These are phyloP conservation scores for Orchestes rusci DNA, from an alignment of 2,888 invertebrate species.

Conservation along the genomic window DNA sequence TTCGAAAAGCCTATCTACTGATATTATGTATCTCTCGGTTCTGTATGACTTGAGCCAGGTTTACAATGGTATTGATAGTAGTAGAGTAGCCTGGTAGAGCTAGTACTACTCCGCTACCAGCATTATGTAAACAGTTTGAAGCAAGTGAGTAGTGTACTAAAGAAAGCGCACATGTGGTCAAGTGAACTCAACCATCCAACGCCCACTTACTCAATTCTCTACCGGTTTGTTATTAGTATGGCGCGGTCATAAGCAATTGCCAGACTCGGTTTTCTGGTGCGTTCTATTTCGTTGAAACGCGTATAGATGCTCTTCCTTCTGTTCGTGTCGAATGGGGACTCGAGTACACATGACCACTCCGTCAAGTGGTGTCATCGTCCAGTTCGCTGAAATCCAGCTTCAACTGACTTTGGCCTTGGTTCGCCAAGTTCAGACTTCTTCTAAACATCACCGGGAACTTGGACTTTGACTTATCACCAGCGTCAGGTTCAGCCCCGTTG, in stretches of 20 bases:
- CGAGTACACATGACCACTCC: constrained; percentile 38
- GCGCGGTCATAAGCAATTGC: constrained; percentile 42
- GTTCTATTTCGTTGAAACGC: constrained; percentile 78
- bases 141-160: too few species aligned
- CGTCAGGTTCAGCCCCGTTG: constrained; percentile 44
- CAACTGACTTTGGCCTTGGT: constrained; percentile 46
- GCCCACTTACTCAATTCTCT: too few species aligned
- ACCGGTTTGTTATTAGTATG: too few species aligned
- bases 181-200: too few species aligned
- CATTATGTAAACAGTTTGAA: too few species aligned
- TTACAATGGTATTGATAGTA: too few species aligned
- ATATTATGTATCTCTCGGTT: too few species aligned
- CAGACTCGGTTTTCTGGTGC: constrained; percentile 56
- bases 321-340: constrained; percentile 78
- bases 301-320: constrained; percentile 84
- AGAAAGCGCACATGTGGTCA: too few species aligned
- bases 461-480: constrained; percentile 34
- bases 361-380: constrained; percentile 36
- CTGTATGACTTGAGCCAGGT: too few species aligned
- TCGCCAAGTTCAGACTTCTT: constrained; percentile 40
- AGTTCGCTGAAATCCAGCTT: constrained; percentile 54
- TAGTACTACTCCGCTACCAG: too few species aligned
- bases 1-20: too few species aligned
- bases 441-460: constrained; percentile 41
- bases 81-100: too few species aligned